A percentile compares a stretch with the other conserved stretches of the same genome.
These are phyloP conservation scores for Epirrita christyi DNA, from an alignment of 2,888 invertebrate genomes.

Conservation along the genomic window DNA sequence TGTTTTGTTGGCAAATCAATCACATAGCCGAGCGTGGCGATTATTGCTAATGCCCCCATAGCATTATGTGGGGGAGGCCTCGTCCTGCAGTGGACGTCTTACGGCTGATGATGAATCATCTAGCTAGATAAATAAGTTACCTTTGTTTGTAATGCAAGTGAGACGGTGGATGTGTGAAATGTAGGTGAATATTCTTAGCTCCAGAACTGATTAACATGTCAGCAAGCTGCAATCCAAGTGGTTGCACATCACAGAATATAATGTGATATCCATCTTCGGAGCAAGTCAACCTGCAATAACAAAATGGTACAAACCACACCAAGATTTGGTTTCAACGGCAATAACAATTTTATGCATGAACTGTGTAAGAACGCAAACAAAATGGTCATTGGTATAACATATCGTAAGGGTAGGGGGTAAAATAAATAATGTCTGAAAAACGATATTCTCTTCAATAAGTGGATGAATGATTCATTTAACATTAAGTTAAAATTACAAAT, in stretches of 20 bases:
- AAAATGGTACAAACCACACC: too few relatives aligned
- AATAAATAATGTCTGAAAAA: background rate
- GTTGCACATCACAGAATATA: constrained; percentile 49
- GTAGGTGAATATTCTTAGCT: constrained; percentile 50
- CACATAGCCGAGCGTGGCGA: too few relatives aligned
- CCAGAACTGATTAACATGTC: constrained; percentile 53
- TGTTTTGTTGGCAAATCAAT: too few relatives aligned
- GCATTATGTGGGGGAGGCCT: too few relatives aligned
- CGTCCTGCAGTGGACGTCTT: too few relatives aligned
- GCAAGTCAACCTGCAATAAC: constrained; percentile 45
- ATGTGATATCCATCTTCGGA: constrained; percentile 46
- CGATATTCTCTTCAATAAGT: background rate
- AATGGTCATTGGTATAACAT: too few relatives aligned
- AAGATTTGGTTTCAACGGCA: too few relatives aligned
- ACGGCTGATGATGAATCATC: too few relatives aligned
- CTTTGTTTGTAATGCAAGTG: constrained; percentile 37
- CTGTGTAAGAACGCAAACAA: too few relatives aligned
- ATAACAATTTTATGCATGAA: too few relatives aligned
- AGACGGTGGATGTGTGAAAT: constrained; percentile 33
- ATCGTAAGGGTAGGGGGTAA: too few relatives aligned
- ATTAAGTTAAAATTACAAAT: background rate
- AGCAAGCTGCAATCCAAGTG: constrained; percentile 47
- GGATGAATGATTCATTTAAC: background rate
- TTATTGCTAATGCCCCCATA: too few relatives aligned
- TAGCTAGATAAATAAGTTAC: constrained; percentile 39